Percentiles rank a stretch among this genome's conserved stretches.
Evolutionary conservation across 2,113 vertebrate species (phyloP).

Genomic region (Phrynocephalus versicolor): DNA sequence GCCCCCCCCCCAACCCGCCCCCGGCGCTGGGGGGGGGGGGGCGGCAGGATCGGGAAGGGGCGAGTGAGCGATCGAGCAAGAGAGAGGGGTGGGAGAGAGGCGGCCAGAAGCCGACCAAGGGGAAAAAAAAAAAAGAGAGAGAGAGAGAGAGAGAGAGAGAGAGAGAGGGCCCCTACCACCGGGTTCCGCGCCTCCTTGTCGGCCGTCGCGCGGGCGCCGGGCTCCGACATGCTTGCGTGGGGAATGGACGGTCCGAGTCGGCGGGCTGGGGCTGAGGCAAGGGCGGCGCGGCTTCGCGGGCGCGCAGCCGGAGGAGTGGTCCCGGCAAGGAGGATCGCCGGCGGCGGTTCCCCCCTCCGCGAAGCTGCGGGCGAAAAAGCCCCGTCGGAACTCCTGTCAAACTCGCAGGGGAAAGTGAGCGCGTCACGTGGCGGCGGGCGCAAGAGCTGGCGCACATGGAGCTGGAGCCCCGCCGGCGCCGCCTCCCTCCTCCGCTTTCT

Average conservation of each 20-base stretch:
- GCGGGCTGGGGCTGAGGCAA: neutral
- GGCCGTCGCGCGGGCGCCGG: conserved; percentile 34
- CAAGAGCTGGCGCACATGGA: conserved; percentile 3
- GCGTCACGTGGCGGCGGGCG: conserved; percentile 48
- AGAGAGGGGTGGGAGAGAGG: neutral
- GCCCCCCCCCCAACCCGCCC: neutral
- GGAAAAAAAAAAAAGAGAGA: no score
- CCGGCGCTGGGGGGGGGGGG: neutral
- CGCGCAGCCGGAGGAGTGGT: neutral
- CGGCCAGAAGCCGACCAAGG: neutral
- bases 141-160: neutral
- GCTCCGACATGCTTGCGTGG: conserved; percentile 61
- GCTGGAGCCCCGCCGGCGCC: neutral
- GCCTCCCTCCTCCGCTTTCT: neutral
- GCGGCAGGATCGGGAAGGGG: neutral
- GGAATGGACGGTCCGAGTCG: conserved; percentile 3
- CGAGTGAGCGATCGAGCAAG: no score
- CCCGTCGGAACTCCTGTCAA: conserved; percentile 69
- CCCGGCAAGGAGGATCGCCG: neutral
- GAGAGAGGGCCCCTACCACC: conserved; percentile 52
- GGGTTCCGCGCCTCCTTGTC: conserved; percentile 70
- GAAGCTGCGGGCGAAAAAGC: conserved; percentile 39
- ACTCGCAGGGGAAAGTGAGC: conserved; percentile 35
- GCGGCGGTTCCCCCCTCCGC: conserved; percentile 23
- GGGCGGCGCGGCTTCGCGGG: conserved; percentile 1